phyloP scores from a whole-genome alignment of 2,888 invertebrate species.

The Meghimatium bilineatum region DNA sequence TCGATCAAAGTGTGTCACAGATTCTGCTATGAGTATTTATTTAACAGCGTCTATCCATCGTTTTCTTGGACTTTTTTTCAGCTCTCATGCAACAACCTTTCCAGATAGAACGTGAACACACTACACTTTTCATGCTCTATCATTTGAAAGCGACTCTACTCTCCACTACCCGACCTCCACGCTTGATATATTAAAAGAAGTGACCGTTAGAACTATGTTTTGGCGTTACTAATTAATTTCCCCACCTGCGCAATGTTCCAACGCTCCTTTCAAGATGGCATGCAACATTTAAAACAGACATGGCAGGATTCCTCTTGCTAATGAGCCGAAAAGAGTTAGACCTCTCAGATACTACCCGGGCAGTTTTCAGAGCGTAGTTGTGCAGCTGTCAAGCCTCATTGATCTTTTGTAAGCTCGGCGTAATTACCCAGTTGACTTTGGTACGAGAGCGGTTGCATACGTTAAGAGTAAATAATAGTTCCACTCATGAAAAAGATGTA shows the following conservation, averaged over 20 bases:
- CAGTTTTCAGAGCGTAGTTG: background rate
- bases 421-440: background rate
- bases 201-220: background rate
- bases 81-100: too few species aligned
- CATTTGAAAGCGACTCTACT: background rate
- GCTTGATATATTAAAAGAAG: background rate
- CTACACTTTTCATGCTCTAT: too few species aligned
- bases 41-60: too few species aligned
- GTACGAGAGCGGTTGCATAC: too few species aligned
- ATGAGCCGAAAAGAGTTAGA: background rate
- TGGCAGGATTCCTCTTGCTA: background rate
- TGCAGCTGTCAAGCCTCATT: background rate
- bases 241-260: background rate
- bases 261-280: background rate
- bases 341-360: background rate
- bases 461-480: too few species aligned
- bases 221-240: slow-evolving; percentile 2
- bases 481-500: too few species aligned
- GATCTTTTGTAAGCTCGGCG: background rate
- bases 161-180: background rate
- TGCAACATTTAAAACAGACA: background rate
- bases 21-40: too few species aligned
- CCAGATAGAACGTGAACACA: too few species aligned
- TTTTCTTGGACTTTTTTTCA: too few species aligned
- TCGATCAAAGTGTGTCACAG: too few species aligned